phyloP scores from a whole-genome alignment of 2,888 invertebrate species.

The Cotesia congregata region DNA sequence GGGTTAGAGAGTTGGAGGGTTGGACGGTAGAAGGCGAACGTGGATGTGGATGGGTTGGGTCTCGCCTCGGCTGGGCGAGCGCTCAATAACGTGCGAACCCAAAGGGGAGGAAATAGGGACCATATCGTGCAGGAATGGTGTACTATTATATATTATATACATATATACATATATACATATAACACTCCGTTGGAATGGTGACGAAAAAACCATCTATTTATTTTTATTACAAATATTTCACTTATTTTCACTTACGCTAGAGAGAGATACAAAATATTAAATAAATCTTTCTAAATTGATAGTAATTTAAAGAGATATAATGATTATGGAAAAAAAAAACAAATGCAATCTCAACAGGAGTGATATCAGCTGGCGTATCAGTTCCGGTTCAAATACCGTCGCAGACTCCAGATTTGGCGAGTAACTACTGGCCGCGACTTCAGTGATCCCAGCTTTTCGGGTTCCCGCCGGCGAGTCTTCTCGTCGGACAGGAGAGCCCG shows the following conservation, averaged over 20 bases:
- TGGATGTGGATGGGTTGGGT: slow-evolving; percentile 72
- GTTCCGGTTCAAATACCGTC: slow-evolving; percentile 94
- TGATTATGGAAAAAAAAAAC: not conserved
- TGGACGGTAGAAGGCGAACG: slow-evolving; percentile 56
- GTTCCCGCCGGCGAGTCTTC: slow-evolving; percentile 83
- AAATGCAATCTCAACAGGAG: slow-evolving; percentile 74
- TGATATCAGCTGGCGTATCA: slow-evolving; percentile 92
- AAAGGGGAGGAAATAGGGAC: slow-evolving; percentile 71
- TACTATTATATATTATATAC: not conserved
- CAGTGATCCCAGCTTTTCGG: slow-evolving; percentile 95
- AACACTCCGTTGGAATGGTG: slow-evolving; percentile 56
- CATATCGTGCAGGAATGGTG: slow-evolving; percentile 40
- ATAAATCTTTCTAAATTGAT: no score
- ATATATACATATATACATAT: not conserved
- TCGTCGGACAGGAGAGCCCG: slow-evolving; percentile 72
- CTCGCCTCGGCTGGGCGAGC: slow-evolving; percentile 75
- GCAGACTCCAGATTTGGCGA: slow-evolving; percentile 83
- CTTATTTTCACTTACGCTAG: not conserved
- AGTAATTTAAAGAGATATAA: not conserved
- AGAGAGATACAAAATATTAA: no score
- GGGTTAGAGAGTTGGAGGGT: slow-evolving; percentile 25
- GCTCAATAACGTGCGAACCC: slow-evolving; percentile 77
- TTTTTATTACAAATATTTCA: slow-evolving; percentile 41
- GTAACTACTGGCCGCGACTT: slow-evolving; percentile 91
- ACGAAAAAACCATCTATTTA: slow-evolving; percentile 20